These are phyloP conservation scores for Euclidia mi DNA, from an alignment of 2,888 invertebrate genomes.

Conservation along the genomic window DNA sequence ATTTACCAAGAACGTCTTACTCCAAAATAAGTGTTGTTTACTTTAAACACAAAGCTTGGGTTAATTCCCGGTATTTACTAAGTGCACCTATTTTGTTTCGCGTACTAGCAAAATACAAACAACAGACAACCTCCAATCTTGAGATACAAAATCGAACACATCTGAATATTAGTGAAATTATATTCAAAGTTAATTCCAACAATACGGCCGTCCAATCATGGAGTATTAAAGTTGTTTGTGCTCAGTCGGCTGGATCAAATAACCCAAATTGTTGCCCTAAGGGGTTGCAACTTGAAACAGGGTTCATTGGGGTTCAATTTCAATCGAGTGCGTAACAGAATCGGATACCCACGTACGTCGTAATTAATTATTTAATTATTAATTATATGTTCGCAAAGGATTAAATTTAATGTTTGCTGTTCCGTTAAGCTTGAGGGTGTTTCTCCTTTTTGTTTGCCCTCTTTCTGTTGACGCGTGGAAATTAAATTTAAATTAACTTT, in stretches of 20 bases:
- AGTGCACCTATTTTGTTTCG: too few relatives aligned
- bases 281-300: conserved; percentile 23
- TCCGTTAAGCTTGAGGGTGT: conserved; percentile 16
- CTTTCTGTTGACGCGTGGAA: conserved; percentile 2
- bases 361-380: conserved; percentile 65
- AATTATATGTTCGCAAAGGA: conserved; percentile 53
- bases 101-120: not conserved
- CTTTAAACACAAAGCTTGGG: too few relatives aligned
- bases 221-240: conserved; percentile 40
- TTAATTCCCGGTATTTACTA: too few relatives aligned
- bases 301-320: conserved; percentile 29
- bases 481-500: conserved; percentile 8
- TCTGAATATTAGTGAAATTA: conserved; percentile 24
- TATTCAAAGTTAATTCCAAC: conserved; percentile 32
- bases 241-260: conserved; percentile 48
- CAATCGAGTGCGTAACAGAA: conserved; percentile 21
- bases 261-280: conserved; percentile 22
- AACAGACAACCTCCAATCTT: not conserved
- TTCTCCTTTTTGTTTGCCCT: conserved; percentile 23
- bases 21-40: too few relatives aligned
- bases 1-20: too few relatives aligned
- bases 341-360: conserved; percentile 42
- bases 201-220: conserved; percentile 25
- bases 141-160: not conserved
- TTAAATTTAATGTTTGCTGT: conserved; percentile 42